Evolutionary conservation across 2,888 invertebrate genomes (phyloP), one percentile per base, ranked within the genome.

Genomic region (Microctonus hyperodae): DNA sequence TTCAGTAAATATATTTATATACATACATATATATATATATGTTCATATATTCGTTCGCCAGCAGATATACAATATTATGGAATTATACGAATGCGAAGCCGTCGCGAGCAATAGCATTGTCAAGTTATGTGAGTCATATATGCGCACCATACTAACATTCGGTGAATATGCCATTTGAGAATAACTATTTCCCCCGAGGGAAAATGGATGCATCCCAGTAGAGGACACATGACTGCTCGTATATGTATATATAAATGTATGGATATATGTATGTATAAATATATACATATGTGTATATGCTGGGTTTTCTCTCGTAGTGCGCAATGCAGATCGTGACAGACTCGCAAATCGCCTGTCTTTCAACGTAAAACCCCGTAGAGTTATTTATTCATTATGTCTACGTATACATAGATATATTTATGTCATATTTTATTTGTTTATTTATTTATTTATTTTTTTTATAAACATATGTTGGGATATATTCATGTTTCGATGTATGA

Each of bases 121-220:
- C 55, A 31, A 55, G 55, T 55, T 55, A 55, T 55, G 55, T 55
- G 55, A 55, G 31, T 55, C 55, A 31, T 55, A 55, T 33, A 33
- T 65, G 55, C 31, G 33, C 55, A 55, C 55, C n/a, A 71, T 72
- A 74, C 72, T 74, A 72, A 70, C 40, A 28, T 16, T 55, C 22
- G 20, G 51, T 51, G 61, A 35, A 50, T 62, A 53, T 60, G 60
- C 37, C 61, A 51, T 35, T 51, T 35, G 50, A 61, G 33, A 51
- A 51, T 61, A 61, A 61, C 51, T 35, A 53, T 53, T 33, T 63
- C 50, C 40, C 44, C 53, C 2, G 28, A 31, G 53, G 59, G 40
- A 51, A 40, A 40, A 40, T 23, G 37, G 37, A 58, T 25, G 59
- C 40, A 56, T 64, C 56, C 56, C 56, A 56, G 28, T 56, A 44